Evolutionary conservation across 2,888 invertebrate genomes (phyloP).

Genomic region (Aphodius granarius): DNA sequence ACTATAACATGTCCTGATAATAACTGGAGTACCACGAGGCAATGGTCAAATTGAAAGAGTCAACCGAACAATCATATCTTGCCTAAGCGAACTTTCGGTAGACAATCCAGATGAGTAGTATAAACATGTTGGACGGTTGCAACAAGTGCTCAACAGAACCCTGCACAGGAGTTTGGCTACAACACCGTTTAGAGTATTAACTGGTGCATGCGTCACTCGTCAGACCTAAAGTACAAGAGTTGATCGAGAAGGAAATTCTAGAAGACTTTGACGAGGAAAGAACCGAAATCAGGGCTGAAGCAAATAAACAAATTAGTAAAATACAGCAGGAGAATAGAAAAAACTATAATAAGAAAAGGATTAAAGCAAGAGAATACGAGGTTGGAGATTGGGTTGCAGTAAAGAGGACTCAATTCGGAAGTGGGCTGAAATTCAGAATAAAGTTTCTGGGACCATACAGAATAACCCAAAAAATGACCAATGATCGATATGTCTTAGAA

Average conservation of each 20-base stretch:
- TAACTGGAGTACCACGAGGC: constrained; percentile 17
- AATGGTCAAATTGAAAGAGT: constrained; percentile 25
- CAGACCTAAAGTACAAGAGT: too few relatives aligned
- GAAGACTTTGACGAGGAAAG: too few relatives aligned
- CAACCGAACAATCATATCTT: constrained; percentile 16
- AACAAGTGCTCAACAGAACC: constrained; percentile 29
- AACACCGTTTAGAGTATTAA: constrained; percentile 26
- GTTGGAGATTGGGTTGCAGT: constrained; percentile 40
- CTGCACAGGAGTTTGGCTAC: constrained; percentile 29
- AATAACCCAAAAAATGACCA: constrained; percentile 23
- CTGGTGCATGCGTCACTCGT: too few relatives aligned
- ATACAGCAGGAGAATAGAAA: constrained; percentile 33
- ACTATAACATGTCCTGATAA: constrained; percentile 17
- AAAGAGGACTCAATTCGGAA: constrained; percentile 43
- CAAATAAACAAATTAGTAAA: constrained; percentile 1
- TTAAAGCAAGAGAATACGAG: constrained; percentile 28
- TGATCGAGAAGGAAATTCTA: too few relatives aligned
- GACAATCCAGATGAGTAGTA: constrained; percentile 29
- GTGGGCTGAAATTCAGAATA: constrained; percentile 40
- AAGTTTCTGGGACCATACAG: constrained; percentile 45
- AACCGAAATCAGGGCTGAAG: too few relatives aligned
- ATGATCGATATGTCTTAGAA: not conserved
- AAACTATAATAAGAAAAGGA: constrained; percentile 24
- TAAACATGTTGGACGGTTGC: constrained; percentile 27
- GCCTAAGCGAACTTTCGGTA: constrained; percentile 27